phyloP scores from a whole-genome alignment of 2,113 vertebrate species.

The Mellivora capensis region DNA sequence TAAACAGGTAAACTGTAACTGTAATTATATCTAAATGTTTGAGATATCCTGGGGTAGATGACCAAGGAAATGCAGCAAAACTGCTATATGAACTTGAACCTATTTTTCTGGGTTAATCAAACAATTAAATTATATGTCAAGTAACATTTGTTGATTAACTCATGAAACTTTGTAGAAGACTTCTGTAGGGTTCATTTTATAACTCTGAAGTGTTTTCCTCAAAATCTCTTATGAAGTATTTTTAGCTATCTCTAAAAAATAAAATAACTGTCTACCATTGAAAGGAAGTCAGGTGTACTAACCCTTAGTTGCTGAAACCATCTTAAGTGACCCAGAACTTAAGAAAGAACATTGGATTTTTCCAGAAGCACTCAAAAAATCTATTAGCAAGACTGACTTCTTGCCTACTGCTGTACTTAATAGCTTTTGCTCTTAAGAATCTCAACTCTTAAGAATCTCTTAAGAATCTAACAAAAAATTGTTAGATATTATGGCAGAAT shows the following conservation, averaged over 20 bases:
- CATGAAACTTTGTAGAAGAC: neutral
- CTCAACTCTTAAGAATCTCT: conserved; percentile 60
- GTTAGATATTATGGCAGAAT: conserved; percentile 46
- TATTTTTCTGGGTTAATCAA: neutral
- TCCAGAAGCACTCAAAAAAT: conserved; percentile 14
- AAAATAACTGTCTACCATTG: neutral
- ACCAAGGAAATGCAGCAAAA: neutral
- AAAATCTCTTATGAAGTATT: neutral
- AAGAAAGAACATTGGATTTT: conserved; percentile 47
- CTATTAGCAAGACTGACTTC: conserved; percentile 41
- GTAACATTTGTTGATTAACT: neutral
- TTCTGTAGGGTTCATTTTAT: neutral
- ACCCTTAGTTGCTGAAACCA: neutral
- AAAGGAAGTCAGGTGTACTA: conserved; percentile 8
- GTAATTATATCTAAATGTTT: neutral
- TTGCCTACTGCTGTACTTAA: conserved; percentile 43
- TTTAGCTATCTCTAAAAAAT: neutral
- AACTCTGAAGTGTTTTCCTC: neutral
- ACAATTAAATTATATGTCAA: neutral
- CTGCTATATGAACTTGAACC: neutral
- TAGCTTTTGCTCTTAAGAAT: conserved; percentile 50
- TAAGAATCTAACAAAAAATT: no score
- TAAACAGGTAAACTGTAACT: neutral
- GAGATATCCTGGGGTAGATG: neutral
- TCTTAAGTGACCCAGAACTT: conserved; percentile 60